phyloP scores from a whole-genome alignment of 2,888 invertebrate species.

The Ormyrus rosae region DNA sequence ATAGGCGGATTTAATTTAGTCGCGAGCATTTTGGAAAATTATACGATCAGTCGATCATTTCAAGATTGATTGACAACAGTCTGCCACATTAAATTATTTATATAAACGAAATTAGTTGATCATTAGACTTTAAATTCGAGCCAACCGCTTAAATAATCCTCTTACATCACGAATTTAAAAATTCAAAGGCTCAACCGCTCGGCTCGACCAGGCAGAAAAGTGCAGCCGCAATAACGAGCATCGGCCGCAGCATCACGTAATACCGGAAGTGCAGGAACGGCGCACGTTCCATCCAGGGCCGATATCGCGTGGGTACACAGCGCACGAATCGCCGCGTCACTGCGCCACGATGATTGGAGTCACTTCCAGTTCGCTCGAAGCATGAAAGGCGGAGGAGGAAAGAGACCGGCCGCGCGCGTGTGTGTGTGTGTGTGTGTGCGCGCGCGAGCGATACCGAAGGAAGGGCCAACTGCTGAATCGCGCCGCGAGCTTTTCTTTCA shows the following conservation, averaged over 20 bases:
- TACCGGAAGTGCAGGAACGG: too few relatives aligned
- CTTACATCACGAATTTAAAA: too few relatives aligned
- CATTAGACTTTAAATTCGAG: too few relatives aligned
- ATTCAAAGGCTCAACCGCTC: too few relatives aligned
- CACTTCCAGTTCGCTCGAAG: neutral
- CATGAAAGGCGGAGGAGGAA: neutral
- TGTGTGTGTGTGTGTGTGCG: too few relatives aligned
- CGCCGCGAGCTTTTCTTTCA: conserved; percentile 17
- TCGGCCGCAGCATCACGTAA: too few relatives aligned
- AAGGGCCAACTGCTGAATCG: conserved; percentile 16
- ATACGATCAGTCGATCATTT: neutral
- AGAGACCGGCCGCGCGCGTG: too few relatives aligned
- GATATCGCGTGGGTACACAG: conserved; percentile 19
- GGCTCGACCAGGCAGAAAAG: too few relatives aligned
- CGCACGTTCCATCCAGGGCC: neutral
- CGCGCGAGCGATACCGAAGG: neutral
- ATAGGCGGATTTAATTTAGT: neutral
- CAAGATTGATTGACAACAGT: neutral
- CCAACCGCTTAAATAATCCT: too few relatives aligned
- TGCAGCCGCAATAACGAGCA: too few relatives aligned
- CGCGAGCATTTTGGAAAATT: neutral
- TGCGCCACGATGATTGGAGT: conserved; percentile 21
- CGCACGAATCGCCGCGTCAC: conserved; percentile 44
- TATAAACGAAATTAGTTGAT: too few relatives aligned
- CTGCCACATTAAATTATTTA: too few relatives aligned